phyloP scores from a whole-genome alignment of 2,113 vertebrate genomes.

The Phyllostomus discolor region DNA sequence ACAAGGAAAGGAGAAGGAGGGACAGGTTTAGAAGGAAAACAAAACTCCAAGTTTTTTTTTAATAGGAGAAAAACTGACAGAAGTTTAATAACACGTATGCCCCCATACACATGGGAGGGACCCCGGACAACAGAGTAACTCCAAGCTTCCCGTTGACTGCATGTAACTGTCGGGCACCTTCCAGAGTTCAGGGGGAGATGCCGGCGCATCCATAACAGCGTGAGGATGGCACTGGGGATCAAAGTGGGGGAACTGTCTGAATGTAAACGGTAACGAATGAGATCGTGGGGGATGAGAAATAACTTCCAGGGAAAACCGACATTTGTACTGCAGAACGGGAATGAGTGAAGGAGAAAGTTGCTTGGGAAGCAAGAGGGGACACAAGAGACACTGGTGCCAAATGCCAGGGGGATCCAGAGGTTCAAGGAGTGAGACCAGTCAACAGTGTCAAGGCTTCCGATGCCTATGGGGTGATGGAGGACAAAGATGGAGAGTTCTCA shows the following conservation, averaged over 20 bases:
- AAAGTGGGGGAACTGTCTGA: not conserved
- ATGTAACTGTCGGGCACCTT: not conserved
- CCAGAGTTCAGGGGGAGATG: not conserved
- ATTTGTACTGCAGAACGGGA: not conserved
- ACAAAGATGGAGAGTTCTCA: accelerated
- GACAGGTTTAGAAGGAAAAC: not conserved
- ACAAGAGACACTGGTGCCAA: not conserved
- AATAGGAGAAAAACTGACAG: not conserved
- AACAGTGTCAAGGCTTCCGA: accelerated
- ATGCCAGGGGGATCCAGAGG: not conserved
- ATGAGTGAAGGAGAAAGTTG: not conserved
- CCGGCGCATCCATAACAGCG: not conserved
- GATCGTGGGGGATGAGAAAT: not conserved
- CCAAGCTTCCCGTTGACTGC: not conserved
- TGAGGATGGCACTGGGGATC: not conserved
- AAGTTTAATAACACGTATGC: not conserved
- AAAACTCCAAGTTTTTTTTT: not conserved
- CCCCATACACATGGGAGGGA: not conserved
- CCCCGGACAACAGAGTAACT: not conserved
- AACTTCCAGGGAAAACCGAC: not conserved
- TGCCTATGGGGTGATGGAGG: too few species aligned
- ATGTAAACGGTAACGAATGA: not conserved
- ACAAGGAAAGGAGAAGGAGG: not conserved
- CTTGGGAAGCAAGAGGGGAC: not conserved
- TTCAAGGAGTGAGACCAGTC: not conserved